Evolutionary conservation across 2,888 invertebrate species (phyloP), one percentile per base, ranked within the genome.

Genomic region (Xanthorhoe spadicearia): DNA sequence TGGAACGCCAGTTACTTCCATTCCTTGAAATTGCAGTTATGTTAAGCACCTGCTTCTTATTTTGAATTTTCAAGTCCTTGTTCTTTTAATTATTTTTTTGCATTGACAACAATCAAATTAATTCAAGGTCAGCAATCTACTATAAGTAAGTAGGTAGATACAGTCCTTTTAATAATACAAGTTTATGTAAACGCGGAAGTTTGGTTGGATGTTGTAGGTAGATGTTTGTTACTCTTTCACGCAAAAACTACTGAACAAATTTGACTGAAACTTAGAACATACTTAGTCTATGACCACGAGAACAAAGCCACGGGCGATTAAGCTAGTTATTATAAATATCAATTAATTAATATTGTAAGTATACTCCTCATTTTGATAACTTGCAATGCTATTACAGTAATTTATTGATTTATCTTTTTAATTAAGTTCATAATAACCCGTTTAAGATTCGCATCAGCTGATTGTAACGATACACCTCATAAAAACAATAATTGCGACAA

Each of bases 401-500:
- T n/a, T 58, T n/a, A 66, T 52, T 62, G 35, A 55, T 62, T 62
- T 48, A 59, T 59, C 48, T 48, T 23, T 63, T 62, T 55, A 62
- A 46, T 61, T 19, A 64, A 54, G 18, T 55, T 48, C n/a, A 13
- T 63, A 63, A 68, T 53, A n/a, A 18, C 10, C 51, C 19, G 35
- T 55, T 67, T 59, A 61, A 56, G 56, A 68, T 64, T 54, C 57
- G 10, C 17, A 53, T 57, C 60, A 56, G 28, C 52, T 49, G 57
- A 56, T 13, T 69, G 58, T 61, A 61, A 60, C 64, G 64, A 59
- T 57, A 67, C 48, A 60, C 58, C 58, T 50, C 43, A 61, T 66
- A 68, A 71, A 69, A 69, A 68, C 53, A 9, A 53, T 60, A 67
- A 69, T 69, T 66, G 48, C 56, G 28, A 59, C 53, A 61, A 70